Base-by-base conservation (phyloP, 1,140 invertebrate genomes). In the Dinoponera quadriceps region DNA sequence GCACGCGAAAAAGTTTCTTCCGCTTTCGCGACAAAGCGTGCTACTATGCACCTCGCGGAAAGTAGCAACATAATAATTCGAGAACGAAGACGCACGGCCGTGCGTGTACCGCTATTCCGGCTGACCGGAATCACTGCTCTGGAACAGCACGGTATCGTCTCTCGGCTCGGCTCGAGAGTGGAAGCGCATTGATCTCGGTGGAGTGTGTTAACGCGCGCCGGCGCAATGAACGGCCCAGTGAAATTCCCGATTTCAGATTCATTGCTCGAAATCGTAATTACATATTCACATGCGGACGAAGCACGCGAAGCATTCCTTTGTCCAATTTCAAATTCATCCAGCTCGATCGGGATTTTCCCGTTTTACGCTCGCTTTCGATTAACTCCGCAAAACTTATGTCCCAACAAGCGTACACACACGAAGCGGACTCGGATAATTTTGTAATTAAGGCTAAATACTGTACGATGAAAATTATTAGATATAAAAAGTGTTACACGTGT, bases 111-210 rank as follows among this genome's bases (percentile, higher is more conserved):
- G 93, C 93, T 93, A 93, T 92, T 92, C 91, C 88, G 88, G 90
- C 91, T 94, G 92, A 94, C 93, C 93, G 93, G 92, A 92, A 94
- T 94, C 93, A 93, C 86, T 89, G 91, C 93, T 92, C 92, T 93
- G 93, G 93, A 94, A 93, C 93, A 92, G 80, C 87, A 88, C 89
- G 87, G 81, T 85, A 86, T 85, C 65, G 71, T 83, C 75, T 83
- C 33, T 29, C 57, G 38, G 62, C 74, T 74, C 49, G 38, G 54
- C 66, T 80, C 84, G 27, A 68, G 66, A 85, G 65, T 51, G 63
- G 78, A 74, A 72, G 80, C 71, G 55, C 80, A 75, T 82, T 44
- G 80, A 63, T 73, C 71, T 82, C 33, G 29, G 29, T 5, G 29
- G 29, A 33, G 29, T 44, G 4, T 1, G 38, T 44, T 11, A 11